A percentile compares a stretch with the other conserved stretches of the same genome.
Evolutionary conservation across 2,797 vertebrate genomes (phyloP).

Genomic region (Furcifer pardalis): DNA sequence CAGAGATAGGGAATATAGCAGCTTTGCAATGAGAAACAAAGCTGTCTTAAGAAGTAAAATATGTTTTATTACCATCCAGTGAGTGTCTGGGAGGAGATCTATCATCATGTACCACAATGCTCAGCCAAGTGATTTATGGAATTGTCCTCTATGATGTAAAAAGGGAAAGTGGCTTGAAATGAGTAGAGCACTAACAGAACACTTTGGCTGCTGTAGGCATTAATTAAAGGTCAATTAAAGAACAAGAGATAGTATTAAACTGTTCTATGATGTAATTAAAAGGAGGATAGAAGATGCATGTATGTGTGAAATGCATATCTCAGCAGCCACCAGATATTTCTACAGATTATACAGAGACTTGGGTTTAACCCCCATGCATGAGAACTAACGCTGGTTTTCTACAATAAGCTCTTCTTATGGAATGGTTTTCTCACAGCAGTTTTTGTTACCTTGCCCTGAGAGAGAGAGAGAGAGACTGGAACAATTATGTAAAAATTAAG

Average conservation of each 20-base stretch:
- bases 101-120: too few species aligned
- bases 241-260: conserved; percentile 4
- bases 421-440: too few species aligned
- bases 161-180: not conserved
- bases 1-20: too few species aligned
- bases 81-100: too few species aligned
- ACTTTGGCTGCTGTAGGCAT: not conserved
- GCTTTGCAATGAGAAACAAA: too few species aligned
- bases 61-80: too few species aligned
- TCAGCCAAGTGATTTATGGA: not conserved
- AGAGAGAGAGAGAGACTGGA: too few species aligned
- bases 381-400: not conserved
- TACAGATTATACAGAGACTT: not conserved
- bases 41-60: too few species aligned
- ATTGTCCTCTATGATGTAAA: not conserved
- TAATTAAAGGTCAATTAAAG: conserved; percentile 11
- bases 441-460: not conserved
- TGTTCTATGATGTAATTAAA: not conserved
- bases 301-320: not conserved
- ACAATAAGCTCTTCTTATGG: not conserved
- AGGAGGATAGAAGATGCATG: not conserved
- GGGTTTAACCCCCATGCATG: not conserved
- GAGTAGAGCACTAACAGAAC: not conserved
- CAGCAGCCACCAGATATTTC: not conserved
- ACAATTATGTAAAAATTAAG: too few species aligned